Evolutionary conservation across 1,140 invertebrate species (phyloP).

Genomic region (Batillaria attramentaria): DNA sequence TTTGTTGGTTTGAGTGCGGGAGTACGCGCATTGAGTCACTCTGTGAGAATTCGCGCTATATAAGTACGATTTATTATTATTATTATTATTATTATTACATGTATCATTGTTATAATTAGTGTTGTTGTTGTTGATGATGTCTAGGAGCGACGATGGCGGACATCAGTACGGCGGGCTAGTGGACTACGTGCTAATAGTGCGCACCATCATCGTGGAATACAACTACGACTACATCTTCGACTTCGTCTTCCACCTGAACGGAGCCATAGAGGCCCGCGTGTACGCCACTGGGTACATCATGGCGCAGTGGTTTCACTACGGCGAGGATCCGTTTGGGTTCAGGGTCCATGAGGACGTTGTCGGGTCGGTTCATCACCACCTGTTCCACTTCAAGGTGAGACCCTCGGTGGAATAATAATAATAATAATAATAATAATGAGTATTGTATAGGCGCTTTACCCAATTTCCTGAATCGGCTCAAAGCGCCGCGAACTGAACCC

Average conservation of each 20-base stretch:
- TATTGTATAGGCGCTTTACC: too few relatives aligned
- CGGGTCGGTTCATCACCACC: conserved; percentile 62
- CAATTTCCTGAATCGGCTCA: too few relatives aligned
- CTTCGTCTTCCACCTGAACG: conserved; percentile 62
- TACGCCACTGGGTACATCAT: conserved; percentile 59
- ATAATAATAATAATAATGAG: too few relatives aligned
- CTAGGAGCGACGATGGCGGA: not conserved
- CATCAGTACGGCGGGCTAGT: conserved; percentile 43
- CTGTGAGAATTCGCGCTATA: too few relatives aligned
- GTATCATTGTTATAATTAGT: not conserved
- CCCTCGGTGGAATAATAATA: too few relatives aligned
- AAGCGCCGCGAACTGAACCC: too few relatives aligned
- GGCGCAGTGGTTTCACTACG: conserved; percentile 33
- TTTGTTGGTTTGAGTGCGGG: not conserved
- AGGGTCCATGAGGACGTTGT: conserved; percentile 41
- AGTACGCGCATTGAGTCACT: too few relatives aligned
- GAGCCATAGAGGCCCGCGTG: conserved; percentile 53
- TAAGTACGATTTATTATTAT: too few relatives aligned
- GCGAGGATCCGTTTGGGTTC: conserved; percentile 50
- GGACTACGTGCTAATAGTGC: conserved; percentile 47
- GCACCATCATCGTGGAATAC: conserved; percentile 47
- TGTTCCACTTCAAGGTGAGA: conserved; percentile 62
- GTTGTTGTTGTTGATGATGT: not conserved
- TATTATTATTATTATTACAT: conserved; percentile 6
- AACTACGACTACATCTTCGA: conserved; percentile 66